Evolutionary conservation across 1,140 invertebrate genomes (phyloP).

Genomic region (Drosophila ambigua): DNA sequence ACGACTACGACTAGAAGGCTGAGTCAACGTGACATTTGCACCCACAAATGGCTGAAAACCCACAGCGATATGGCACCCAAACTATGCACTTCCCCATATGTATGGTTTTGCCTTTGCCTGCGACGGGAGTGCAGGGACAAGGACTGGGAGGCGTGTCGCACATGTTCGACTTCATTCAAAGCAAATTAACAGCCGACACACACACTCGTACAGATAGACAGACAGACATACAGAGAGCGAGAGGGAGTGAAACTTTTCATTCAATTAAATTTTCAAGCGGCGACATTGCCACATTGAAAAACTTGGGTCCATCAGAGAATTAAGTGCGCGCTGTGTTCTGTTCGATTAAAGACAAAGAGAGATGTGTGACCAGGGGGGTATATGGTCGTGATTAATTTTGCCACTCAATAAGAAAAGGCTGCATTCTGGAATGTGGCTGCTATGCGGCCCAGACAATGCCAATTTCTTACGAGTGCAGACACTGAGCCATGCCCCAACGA

Average conservation of each 20-base stretch:
- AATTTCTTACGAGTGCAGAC: conserved; percentile 24
- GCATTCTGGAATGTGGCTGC: neutral
- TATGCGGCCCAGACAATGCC: conserved; percentile 34
- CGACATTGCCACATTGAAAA: conserved; percentile 24
- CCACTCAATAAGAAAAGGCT: too few relatives aligned
- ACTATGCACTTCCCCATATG: conserved; percentile 38
- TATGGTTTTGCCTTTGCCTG: conserved; percentile 24
- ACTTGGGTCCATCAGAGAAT: conserved; percentile 42
- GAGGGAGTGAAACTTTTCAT: conserved; percentile 63
- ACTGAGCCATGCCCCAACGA: conserved; percentile 15
- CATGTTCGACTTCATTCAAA: conserved; percentile 79
- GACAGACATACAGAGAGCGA: neutral
- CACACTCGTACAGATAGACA: neutral
- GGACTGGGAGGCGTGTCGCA: conserved; percentile 27
- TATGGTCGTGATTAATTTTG: too few relatives aligned
- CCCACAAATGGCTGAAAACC: conserved; percentile 69
- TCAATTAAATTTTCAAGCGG: conserved; percentile 73
- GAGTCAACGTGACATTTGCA: conserved; percentile 80
- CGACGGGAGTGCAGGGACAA: neutral
- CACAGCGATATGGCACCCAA: conserved; percentile 48
- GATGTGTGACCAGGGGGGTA: too few relatives aligned
- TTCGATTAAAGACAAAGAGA: conserved; percentile 21
- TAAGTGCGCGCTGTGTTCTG: conserved; percentile 20
- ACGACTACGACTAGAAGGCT: conserved; percentile 46
- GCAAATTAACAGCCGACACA: conserved; percentile 73